Percentiles rank a stretch among this genome's conserved stretches.
These are phyloP conservation scores for Gisinianus flammeolus DNA, from an alignment of 2,888 invertebrate species.

Conservation along the genomic window DNA sequence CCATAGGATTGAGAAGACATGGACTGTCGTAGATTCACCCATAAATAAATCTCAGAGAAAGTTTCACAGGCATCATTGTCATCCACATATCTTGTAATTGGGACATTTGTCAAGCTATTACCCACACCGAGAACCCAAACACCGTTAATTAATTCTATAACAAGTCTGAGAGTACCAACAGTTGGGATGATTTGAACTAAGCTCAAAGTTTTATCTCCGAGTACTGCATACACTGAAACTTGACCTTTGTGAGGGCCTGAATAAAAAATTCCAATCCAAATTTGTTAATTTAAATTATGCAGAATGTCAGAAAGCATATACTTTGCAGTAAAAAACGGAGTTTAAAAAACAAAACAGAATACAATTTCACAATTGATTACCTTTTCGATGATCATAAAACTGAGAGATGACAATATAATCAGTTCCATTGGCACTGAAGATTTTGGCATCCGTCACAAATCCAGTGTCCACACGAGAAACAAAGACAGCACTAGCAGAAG, in stretches of 20 bases:
- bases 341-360: not conserved
- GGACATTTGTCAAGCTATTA: conserved; percentile 28
- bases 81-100: not conserved
- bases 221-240: conserved; percentile 40
- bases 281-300: not conserved
- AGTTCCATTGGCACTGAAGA: conserved; percentile 40
- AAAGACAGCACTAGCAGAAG: not conserved
- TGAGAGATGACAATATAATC: conserved; percentile 52
- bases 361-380: conserved; percentile 28
- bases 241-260: conserved; percentile 42
- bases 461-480: conserved; percentile 36
- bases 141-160: conserved; percentile 29
- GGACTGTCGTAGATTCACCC: conserved; percentile 23
- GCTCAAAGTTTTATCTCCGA: conserved; percentile 8
- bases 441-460: conserved; percentile 50
- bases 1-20: not conserved
- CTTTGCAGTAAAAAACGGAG: not conserved
- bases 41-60: conserved; percentile 49
- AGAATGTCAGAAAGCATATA: not conserved
- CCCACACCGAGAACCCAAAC: conserved; percentile 49
- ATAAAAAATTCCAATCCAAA: not conserved
- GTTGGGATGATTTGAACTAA: conserved; percentile 47
- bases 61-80: conserved; percentile 36
- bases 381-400: conserved; percentile 42
- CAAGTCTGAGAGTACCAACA: conserved; percentile 41